Evolutionary conservation across 2,797 vertebrate genomes (phyloP).

Genomic region (Mus caroli): DNA sequence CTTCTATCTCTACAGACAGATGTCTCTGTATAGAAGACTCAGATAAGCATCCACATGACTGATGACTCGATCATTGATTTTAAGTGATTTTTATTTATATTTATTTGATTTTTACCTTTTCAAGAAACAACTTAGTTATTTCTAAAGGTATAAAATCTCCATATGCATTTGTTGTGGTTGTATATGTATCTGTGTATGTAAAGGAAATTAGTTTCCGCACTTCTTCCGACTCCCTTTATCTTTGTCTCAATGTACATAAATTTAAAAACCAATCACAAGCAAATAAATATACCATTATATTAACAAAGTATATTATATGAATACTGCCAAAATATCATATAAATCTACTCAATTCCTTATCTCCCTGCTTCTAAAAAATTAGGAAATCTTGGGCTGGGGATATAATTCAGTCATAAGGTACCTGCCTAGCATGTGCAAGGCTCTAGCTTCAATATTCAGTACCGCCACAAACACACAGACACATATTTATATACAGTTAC

Average conservation of each 20-base stretch:
- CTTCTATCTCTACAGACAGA: background rate
- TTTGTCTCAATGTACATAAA: background rate
- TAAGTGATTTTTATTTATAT: background rate
- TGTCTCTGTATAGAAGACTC: background rate
- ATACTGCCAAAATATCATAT: background rate
- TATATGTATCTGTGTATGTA: background rate
- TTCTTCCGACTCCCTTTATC: background rate
- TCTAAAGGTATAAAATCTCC: slow-evolving; percentile 5
- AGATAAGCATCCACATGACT: background rate
- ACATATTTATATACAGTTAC: background rate
- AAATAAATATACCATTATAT: background rate
- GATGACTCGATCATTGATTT: background rate
- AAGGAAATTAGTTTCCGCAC: background rate
- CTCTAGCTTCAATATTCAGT: background rate
- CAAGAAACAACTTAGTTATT: slow-evolving; percentile 28
- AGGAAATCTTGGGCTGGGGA: background rate
- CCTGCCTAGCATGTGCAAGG: background rate
- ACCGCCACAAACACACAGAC: background rate
- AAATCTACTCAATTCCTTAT: slow-evolving; percentile 31
- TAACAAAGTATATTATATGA: background rate
- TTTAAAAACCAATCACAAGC: too few relatives aligned
- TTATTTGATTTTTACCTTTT: slow-evolving; percentile 34
- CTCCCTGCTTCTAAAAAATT: background rate
- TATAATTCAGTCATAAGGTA: background rate
- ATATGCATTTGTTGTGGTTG: background rate